Percentiles rank a stretch among this genome's conserved stretches.
Conservation (phyloP, 2,888 invertebrate species). For the Folsomia candida region DNA sequence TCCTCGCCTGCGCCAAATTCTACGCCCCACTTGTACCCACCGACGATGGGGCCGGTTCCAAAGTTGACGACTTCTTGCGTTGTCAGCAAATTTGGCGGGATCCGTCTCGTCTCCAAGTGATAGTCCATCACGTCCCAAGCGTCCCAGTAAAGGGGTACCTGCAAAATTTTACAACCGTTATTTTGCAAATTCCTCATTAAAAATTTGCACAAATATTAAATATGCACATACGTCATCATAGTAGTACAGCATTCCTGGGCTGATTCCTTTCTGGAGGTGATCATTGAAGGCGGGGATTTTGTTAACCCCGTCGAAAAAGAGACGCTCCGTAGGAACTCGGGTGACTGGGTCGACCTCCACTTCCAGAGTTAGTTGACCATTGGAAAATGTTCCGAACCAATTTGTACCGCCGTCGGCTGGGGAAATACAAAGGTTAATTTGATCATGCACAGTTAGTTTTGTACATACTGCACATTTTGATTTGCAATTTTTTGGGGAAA, state of each 20-base stretch:
- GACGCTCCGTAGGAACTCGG: not conserved
- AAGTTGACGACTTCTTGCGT: not conserved
- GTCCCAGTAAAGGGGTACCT: too few species aligned
- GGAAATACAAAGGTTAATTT: not conserved
- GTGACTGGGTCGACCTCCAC: not conserved
- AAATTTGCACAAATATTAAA: too few species aligned
- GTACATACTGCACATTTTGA: too few species aligned
- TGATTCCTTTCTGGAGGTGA: conserved; percentile 24
- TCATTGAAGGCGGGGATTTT: conserved; percentile 26
- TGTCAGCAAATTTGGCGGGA: not conserved
- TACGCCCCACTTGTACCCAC: conserved; percentile 36
- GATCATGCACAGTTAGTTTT: too few species aligned
- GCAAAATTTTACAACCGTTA: too few species aligned
- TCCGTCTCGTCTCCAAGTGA: conserved; percentile 56
- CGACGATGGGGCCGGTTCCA: conserved; percentile 30
- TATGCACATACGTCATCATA: conserved; percentile 37
- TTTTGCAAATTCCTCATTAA: too few species aligned
- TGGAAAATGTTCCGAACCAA: not conserved
- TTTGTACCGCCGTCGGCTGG: not conserved
- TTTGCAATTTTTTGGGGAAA: too few species aligned
- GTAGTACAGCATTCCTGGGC: conserved; percentile 40
- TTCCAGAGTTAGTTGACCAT: not conserved
- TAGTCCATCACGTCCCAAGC: conserved; percentile 56
- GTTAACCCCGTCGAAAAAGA: conserved; percentile 5
- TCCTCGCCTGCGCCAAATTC: conserved; percentile 34